Conservation (phyloP, 2,113 vertebrate species). For the Callaeas wilsoni region DNA sequence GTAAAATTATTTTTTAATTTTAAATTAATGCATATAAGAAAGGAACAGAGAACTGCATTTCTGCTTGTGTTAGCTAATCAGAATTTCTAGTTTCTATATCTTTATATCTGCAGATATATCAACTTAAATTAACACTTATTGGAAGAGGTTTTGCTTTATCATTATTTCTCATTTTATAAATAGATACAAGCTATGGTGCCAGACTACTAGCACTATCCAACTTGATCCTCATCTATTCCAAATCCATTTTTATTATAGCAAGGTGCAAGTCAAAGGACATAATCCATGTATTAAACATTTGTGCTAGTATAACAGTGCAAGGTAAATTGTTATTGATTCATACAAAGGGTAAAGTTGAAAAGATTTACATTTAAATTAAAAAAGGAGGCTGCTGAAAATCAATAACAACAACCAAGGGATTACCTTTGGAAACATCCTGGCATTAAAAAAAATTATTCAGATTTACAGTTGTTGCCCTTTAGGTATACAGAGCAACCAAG, state of each 20-base stretch:
- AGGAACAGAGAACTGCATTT: background rate
- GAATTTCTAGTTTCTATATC: background rate
- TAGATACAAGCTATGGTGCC: background rate
- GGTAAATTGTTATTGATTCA: conserved; percentile 55
- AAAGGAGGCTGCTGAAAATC: conserved; percentile 36
- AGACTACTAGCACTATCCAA: background rate
- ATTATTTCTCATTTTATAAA: conserved; percentile 40
- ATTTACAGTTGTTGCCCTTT: background rate
- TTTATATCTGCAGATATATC: background rate
- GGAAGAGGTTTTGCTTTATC: background rate
- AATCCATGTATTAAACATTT: conserved; percentile 46
- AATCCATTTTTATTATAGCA: conserved; percentile 30
- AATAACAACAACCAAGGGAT: conserved; percentile 54
- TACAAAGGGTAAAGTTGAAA: conserved; percentile 22
- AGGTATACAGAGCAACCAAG: background rate
- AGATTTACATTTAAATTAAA: conserved; percentile 63
- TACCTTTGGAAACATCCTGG: conserved; percentile 30
- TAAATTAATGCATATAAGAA: background rate
- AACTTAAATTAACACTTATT: background rate
- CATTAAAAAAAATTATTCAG: background rate
- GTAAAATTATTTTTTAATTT: conserved; percentile 29
- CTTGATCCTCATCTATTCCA: conserved; percentile 22
- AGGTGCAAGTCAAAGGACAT: conserved; percentile 19
- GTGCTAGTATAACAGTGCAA: background rate
- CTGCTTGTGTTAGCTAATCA: background rate